A percentile compares a stretch with the other conserved stretches of the same genome.
Conservation (phyloP, 1,140 invertebrate genomes). For the Orchesella cincta region DNA sequence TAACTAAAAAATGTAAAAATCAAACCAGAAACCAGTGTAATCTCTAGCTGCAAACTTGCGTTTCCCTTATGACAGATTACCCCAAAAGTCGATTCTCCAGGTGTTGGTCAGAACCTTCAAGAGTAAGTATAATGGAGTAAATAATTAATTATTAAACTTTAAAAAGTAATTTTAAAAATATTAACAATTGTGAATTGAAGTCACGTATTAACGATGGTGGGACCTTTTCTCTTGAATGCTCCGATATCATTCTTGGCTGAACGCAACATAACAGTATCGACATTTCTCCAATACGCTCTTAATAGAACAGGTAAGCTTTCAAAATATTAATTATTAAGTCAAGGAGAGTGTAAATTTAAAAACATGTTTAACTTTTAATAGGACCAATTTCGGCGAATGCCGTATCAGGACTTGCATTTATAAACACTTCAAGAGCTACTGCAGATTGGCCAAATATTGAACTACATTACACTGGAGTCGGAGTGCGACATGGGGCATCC, state of each 20-base stretch:
- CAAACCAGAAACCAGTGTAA: too few relatives aligned
- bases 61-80: background rate
- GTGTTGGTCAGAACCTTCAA: conserved; percentile 1
- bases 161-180: background rate
- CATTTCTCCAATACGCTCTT: background rate
- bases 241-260: background rate
- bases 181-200: background rate
- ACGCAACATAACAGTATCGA: background rate
- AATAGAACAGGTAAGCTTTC: background rate
- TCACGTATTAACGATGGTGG: background rate
- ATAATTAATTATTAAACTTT: background rate
- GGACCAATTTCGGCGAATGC: conserved; percentile 1
- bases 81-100: background rate
- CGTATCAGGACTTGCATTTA: background rate
- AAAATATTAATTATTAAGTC: background rate
- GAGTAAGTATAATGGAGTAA: background rate
- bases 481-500: background rate
- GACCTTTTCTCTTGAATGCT: background rate
- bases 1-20: too few relatives aligned
- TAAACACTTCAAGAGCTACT: background rate
- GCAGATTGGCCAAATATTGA: background rate
- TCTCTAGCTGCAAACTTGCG: background rate
- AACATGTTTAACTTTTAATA: background rate
- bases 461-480: background rate
- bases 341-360: background rate